Conservation (phyloP, 2,888 invertebrate species). For the Alcis repandata region DNA sequence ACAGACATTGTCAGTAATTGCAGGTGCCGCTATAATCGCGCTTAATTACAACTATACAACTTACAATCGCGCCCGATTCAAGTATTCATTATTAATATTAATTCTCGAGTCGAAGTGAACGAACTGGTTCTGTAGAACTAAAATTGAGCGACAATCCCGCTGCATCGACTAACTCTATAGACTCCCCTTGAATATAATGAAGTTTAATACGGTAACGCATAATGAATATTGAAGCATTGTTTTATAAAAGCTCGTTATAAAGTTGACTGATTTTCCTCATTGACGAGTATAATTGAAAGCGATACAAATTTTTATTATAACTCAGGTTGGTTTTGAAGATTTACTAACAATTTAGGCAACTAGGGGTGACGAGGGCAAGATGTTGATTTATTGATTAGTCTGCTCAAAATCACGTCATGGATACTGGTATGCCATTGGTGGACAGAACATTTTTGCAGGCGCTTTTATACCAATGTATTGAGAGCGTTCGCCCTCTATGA, state of each 20-base stretch:
- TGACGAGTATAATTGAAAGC: too few species aligned
- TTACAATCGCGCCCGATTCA: constrained; percentile 79
- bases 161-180: constrained; percentile 42
- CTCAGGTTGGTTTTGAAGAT: too few species aligned
- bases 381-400: not conserved
- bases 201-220: too few species aligned
- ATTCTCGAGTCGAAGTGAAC: constrained; percentile 66
- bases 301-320: too few species aligned
- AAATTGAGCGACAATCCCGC: constrained; percentile 52
- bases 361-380: too few species aligned
- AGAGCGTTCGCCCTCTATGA: not conserved
- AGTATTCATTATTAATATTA: constrained; percentile 83
- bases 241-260: too few species aligned
- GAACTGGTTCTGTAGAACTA: constrained; percentile 71
- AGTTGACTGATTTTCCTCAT: too few species aligned
- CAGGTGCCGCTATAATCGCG: constrained; percentile 77
- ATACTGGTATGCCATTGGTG: not conserved
- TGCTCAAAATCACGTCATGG: not conserved
- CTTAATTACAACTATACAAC: constrained; percentile 82
- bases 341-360: too few species aligned
- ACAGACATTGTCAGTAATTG: constrained; percentile 76
- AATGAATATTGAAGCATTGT: too few species aligned
- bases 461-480: not conserved
- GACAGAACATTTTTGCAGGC: not conserved
- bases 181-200: too few species aligned